Conservation (phyloP, 1,140 invertebrate genomes). For the Drosophila virilis region DNA sequence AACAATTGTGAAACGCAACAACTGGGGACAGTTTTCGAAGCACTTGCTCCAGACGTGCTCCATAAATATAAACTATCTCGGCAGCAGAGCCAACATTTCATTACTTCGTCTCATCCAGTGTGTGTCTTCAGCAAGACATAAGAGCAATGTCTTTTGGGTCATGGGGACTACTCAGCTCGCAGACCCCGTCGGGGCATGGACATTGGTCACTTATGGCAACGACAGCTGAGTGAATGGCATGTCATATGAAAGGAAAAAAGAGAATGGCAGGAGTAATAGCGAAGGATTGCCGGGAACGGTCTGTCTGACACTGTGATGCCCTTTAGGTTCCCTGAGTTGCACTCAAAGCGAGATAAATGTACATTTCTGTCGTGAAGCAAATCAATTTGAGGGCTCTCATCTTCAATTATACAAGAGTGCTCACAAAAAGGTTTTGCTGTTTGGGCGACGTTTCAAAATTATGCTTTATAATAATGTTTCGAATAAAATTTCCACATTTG, state of each 20-base stretch:
- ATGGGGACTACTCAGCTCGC: not conserved
- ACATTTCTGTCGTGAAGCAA: not conserved
- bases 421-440: not conserved
- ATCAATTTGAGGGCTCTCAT: not conserved
- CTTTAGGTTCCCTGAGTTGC: conserved; percentile 2
- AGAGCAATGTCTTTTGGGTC: conserved; percentile 19
- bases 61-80: conserved; percentile 64
- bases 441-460: too few relatives aligned
- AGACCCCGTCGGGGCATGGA: not conserved
- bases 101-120: conserved; percentile 22
- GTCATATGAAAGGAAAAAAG: conserved; percentile 10
- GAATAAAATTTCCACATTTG: too few relatives aligned
- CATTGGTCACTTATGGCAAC: conserved; percentile 43
- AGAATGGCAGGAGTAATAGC: not conserved
- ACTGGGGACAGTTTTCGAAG: conserved; percentile 34
- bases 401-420: not conserved
- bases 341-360: conserved; percentile 1
- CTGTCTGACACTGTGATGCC: conserved; percentile 21
- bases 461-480: too few relatives aligned
- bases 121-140: conserved; percentile 21
- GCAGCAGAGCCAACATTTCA: conserved; percentile 28
- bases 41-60: conserved; percentile 57
- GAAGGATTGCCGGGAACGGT: not conserved
- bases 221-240: conserved; percentile 42
- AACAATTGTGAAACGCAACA: conserved; percentile 59